These are phyloP conservation scores for Leptonema lineaticorne DNA, from an alignment of 1,140 invertebrate genomes.

Conservation along the genomic window DNA sequence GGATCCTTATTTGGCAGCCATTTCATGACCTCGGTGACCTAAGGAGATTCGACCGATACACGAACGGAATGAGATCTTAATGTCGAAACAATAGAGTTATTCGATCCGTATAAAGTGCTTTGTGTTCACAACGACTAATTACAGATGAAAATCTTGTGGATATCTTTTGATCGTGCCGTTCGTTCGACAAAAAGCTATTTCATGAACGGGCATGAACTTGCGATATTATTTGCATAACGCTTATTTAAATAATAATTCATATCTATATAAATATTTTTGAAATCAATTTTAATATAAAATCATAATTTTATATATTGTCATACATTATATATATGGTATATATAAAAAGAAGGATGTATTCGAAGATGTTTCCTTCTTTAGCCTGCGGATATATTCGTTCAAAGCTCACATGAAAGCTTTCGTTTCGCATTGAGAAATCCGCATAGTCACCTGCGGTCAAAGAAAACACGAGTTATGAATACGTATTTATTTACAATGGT, in stretches of 20 bases:
- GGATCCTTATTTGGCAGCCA: background rate
- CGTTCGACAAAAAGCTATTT: background rate
- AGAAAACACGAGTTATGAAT: conserved; percentile 4
- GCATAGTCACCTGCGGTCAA: conserved; percentile 9
- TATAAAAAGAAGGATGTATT: no score
- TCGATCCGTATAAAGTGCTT: conserved; percentile 16
- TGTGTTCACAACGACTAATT: conserved; percentile 10
- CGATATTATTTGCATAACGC: background rate
- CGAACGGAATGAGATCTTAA: background rate
- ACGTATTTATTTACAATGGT: background rate
- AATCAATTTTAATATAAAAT: no score
- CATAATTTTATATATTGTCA: no score
- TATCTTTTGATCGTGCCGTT: conserved; percentile 9
- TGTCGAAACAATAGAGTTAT: conserved; percentile 18
- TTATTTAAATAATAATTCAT: no score
- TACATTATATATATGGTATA: no score
- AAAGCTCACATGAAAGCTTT: conserved; percentile 30
- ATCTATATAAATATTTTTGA: no score
- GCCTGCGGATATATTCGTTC: conserved; percentile 29
- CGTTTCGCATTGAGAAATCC: conserved; percentile 11
- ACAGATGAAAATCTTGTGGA: conserved; percentile 12
- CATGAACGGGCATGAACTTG: background rate
- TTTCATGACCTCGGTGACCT: background rate
- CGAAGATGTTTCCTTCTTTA: background rate
- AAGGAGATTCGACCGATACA: background rate